Percentiles rank a stretch among this genome's conserved stretches.
These are phyloP conservation scores for Mastomys natalensis DNA, from an alignment of 2,113 vertebrate species.

Conservation along the genomic window DNA sequence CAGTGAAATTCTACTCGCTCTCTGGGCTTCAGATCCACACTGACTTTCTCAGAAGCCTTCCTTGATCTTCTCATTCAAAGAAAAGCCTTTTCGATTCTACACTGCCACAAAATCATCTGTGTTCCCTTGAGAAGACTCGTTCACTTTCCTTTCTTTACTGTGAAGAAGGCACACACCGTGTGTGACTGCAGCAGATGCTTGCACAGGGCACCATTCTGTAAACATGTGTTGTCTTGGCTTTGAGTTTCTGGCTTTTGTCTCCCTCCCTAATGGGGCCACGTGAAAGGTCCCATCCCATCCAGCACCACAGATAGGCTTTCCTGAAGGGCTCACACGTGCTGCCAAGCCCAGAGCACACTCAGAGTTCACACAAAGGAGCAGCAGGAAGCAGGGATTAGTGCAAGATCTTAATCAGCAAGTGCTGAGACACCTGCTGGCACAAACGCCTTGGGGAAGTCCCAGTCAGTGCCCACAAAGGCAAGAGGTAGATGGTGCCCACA, in stretches of 20 bases:
- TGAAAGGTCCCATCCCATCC: conserved; percentile 29
- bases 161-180: not conserved
- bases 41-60: conserved; percentile 16
- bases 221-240: conserved; percentile 19
- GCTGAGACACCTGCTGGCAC: conserved; percentile 23
- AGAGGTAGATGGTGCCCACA: not conserved
- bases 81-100: not conserved
- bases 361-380: conserved; percentile 62
- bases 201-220: not conserved
- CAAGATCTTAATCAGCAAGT: conserved; percentile 38
- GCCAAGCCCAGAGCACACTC: not conserved
- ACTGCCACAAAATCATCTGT: not conserved
- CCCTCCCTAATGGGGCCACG: not conserved
- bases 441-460: not conserved
- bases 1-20: not conserved
- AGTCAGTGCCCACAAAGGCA: not conserved
- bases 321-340: not conserved
- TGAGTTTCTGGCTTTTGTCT: conserved; percentile 52
- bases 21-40: not conserved
- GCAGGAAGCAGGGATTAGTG: conserved; percentile 57
- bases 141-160: not conserved
- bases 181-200: not conserved
- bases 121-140: not conserved
- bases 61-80: conserved; percentile 49
- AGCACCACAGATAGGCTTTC: not conserved